phyloP scores from a whole-genome alignment of 1,140 invertebrate species.

The Mya arenaria region DNA sequence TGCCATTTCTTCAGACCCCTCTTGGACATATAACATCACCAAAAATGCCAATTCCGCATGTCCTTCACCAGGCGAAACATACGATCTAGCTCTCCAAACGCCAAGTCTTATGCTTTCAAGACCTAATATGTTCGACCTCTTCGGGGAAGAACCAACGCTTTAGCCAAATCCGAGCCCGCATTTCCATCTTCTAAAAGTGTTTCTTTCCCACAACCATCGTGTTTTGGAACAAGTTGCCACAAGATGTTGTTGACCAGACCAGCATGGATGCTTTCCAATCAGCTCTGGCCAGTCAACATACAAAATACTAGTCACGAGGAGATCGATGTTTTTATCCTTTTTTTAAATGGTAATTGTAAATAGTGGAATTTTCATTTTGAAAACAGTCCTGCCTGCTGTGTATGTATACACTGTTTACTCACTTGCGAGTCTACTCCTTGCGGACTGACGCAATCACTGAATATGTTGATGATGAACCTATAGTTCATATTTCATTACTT shows the following conservation, averaged over 20 bases:
- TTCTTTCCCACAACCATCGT: constrained; percentile 11
- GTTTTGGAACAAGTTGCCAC: constrained; percentile 7
- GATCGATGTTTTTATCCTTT: neutral
- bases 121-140: neutral
- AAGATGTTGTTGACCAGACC: constrained; percentile 18
- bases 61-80: constrained; percentile 19
- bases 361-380: neutral
- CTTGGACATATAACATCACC: constrained; percentile 19
- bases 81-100: neutral
- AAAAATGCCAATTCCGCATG: constrained; percentile 20
- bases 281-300: neutral
- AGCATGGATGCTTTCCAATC: neutral
- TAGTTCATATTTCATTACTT: too few species aligned
- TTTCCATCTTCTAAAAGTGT: neutral
- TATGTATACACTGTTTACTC: neutral
- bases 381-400: neutral
- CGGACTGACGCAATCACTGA: neutral
- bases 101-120: neutral
- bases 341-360: neutral
- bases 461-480: constrained; percentile 19
- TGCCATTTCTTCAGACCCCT: neutral
- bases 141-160: constrained; percentile 7
- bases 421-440: neutral
- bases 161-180: neutral
- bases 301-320: neutral